Conservation (phyloP, 2,797 vertebrate species). For the Oryzias sinensis region DNA sequence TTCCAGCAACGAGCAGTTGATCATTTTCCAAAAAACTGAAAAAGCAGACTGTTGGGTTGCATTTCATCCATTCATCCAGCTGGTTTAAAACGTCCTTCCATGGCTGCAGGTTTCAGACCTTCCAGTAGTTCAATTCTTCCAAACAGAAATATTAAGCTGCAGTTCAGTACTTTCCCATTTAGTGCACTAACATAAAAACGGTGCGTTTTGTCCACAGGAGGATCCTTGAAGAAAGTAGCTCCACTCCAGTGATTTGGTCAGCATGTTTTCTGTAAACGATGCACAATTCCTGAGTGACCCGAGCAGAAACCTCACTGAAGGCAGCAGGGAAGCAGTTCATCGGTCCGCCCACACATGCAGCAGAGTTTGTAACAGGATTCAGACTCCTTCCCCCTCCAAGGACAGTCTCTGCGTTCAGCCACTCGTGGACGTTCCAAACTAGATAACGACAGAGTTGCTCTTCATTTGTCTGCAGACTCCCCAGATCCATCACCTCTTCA, state of each 20-base stretch:
- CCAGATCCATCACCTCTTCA: neutral
- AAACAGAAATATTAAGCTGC: too few relatives aligned
- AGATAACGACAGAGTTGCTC: neutral
- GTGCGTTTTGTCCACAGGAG: too few relatives aligned
- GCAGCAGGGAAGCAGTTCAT: neutral
- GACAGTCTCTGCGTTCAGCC: neutral
- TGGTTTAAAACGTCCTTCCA: too few relatives aligned
- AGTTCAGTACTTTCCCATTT: too few relatives aligned
- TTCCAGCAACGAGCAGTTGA: neutral
- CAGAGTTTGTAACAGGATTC: conserved; percentile 25
- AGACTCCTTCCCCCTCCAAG: conserved; percentile 1
- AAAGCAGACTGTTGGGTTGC: neutral
- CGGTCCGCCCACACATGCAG: neutral
- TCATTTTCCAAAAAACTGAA: neutral
- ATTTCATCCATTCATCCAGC: too few relatives aligned
- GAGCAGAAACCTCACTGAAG: neutral
- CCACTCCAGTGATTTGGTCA: neutral
- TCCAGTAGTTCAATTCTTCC: too few relatives aligned
- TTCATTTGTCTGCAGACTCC: neutral
- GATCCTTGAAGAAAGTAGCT: too few relatives aligned
- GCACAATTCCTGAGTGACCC: neutral
- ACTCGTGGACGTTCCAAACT: neutral
- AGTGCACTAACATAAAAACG: too few relatives aligned
- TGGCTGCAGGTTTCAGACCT: too few relatives aligned
- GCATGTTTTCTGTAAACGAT: conserved; percentile 25